Base-by-base conservation (phyloP, 2,113 vertebrate species). In the Xenopus tropicalis region DNA sequence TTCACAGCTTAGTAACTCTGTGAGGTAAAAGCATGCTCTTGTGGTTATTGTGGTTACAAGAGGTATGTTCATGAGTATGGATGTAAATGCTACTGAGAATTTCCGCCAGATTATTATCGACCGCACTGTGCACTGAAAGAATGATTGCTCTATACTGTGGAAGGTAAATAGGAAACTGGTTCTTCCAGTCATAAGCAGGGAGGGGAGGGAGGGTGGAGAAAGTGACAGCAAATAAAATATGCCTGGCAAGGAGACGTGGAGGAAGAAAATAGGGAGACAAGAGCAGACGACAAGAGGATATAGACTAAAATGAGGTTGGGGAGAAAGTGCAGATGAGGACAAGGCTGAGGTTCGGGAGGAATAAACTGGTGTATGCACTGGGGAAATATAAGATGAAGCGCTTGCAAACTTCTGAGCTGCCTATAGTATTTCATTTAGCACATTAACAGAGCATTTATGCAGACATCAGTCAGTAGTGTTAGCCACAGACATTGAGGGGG, bases 1-100 rank as follows among this genome's bases (percentile, higher is more conserved):
- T 84, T 80, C 78, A 77, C 78, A 79, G 80, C 77, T 85, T 72
- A 81, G 79, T 79, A 58, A 77, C 79, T 83, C 79, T 83, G 80
- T 78, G 74, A 83, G 84, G 81, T 83, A 82, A 81, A 80, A 84
- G 80, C 84, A 77, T 4, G 80, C 79, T 78, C 56, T 80, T 85
- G 83, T 4, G 84, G 84, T 80, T 84, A 74, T 77, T 81, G 84
- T 79, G 82, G 84, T 82, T 82, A 48, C 70, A 61, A 79, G 13
- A 70, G 77, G 80, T 79, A 81, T 78, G 79, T 80, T 79, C 78
- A 48, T 58, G 78, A 79, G 81, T 72, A 21, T 16, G 77, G 0
- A 12, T 20, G 80, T 56, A 46, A 78, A 82, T 74, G 79, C 83
- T 70, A 81, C 83, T 84, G 67, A 0, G 81, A 79, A 80, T 80